Base-by-base conservation (phyloP, 1,140 invertebrate genomes). In the Diploscapter pachys region DNA sequence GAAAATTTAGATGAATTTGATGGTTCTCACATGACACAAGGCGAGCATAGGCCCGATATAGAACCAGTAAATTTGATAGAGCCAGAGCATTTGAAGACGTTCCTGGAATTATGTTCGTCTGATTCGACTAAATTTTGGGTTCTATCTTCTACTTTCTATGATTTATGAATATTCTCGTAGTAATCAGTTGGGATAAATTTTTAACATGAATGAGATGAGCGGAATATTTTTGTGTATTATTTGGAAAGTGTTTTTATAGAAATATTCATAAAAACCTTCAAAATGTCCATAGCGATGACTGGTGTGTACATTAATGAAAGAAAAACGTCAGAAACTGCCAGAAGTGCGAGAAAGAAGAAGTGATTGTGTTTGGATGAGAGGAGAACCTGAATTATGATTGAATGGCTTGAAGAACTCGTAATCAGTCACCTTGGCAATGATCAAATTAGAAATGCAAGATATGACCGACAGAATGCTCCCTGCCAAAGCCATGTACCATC, bases 241-340 rank as follows among this genome's bases (percentile, higher is more conserved):
- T n/a, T 49, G 48, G 13, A 49, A 5, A 13, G 68, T 74, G 71
- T 31, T 31, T 31, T 31, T 0, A 31, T 31, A 31, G 71, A 73
- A 75, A 75, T 73, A 61, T 77, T 53, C 53, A 79, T 5, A 31
- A 67, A 69, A 70, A 78, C 75, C 56, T 79, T 79, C 59, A 79
- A 78, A 13, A 79, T 78, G 56, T 79, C 78, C 77, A 79, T 79
- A 31, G 78, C 78, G 8, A 79, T 79, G 4, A 79, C 78, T 4
- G 78, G 78, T 6, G 76, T 77, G 50, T 79, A 79, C 67, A 71
- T 76, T 11, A 79, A 54, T 1, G 78, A 79, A n/a, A 79, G 56
- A 52, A 79, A 79, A 50, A 56, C 61, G 77, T 79, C 78, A 48
- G 71, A 72, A 57, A 79, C 55, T 31, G 78, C 78, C 3, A 79